Percentiles rank a stretch among this genome's conserved stretches.
Conservation (phyloP, 2,888 invertebrate genomes). For the Metacarcinus magister region DNA sequence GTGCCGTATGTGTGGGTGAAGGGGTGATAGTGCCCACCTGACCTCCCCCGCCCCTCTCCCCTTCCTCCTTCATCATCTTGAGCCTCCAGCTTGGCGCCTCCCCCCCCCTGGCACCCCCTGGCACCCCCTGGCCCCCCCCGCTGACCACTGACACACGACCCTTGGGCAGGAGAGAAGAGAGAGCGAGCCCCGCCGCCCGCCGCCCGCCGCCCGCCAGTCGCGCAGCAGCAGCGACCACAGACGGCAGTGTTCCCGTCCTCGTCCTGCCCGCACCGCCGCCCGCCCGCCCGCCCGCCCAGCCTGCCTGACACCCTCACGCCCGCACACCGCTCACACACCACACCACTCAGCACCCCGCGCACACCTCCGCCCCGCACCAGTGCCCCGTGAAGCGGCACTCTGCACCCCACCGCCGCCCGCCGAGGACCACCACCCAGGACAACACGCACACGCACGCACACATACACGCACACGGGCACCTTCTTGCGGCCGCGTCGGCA, state of each 20-base stretch:
- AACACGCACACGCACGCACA: neutral
- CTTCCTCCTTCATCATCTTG: neutral
- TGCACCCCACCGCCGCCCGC: neutral
- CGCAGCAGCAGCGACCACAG: constrained; percentile 75
- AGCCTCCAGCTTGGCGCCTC: neutral
- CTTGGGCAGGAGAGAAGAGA: constrained; percentile 60
- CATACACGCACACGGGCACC: constrained; percentile 28
- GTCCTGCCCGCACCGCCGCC: constrained; percentile 1
- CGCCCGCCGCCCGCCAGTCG: constrained; percentile 69
- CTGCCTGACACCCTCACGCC: neutral
- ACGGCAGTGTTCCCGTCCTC: constrained; percentile 34
- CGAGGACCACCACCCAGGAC: neutral
- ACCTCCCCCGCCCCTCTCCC: neutral
- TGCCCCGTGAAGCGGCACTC: neutral
- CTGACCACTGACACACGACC: constrained; percentile 60
- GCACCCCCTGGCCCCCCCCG: constrained; percentile 1
- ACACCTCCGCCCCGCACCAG: neutral
- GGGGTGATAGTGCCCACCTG: neutral
- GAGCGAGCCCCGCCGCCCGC: constrained; percentile 54
- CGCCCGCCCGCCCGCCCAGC: neutral
- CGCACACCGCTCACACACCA: neutral
- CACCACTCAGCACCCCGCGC: neutral
- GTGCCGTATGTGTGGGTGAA: neutral
- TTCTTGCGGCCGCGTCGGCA: constrained; percentile 69
- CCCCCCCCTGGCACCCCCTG: neutral